Conservation (phyloP, 2,797 vertebrate genomes). For the Peromyscus eremicus region DNA sequence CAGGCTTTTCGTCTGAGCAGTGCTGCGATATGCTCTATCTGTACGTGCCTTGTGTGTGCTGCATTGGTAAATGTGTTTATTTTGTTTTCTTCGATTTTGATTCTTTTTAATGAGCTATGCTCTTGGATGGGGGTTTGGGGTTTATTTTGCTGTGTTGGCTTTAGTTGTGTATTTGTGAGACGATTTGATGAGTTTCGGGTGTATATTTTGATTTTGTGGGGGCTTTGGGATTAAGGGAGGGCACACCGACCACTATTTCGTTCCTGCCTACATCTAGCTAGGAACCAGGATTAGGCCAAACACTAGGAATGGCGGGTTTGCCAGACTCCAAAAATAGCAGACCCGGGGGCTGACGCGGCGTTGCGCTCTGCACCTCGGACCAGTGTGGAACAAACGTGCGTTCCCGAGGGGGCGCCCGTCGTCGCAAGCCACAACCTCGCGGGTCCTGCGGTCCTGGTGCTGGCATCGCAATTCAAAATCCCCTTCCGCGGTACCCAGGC, state of each 20-base stretch:
- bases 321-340: neutral
- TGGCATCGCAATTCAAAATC: neutral
- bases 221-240: neutral
- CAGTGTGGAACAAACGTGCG: conserved; percentile 22
- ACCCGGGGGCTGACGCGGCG: neutral
- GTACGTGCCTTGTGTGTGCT: conserved; percentile 28
- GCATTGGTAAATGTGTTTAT: conserved; percentile 36
- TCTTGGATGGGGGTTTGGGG: neutral
- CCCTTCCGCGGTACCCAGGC: neutral
- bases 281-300: conserved; percentile 59
- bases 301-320: neutral
- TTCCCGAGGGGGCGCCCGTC: conserved; percentile 74
- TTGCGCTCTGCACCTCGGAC: neutral
- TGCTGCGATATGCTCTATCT: conserved; percentile 35
- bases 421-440: neutral
- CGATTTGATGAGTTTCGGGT: conserved; percentile 9
- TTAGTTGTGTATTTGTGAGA: conserved; percentile 32
- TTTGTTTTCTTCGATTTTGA: conserved; percentile 62
- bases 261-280: conserved; percentile 12
- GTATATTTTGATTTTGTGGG: conserved; percentile 64
- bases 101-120: conserved; percentile 29
- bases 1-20: conserved; percentile 32
- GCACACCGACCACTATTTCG: neutral
- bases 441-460: neutral
- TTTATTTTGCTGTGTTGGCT: conserved; percentile 28